Base-by-base conservation (phyloP, 2,113 vertebrate genomes). In the Alaudala cheleensis region DNA sequence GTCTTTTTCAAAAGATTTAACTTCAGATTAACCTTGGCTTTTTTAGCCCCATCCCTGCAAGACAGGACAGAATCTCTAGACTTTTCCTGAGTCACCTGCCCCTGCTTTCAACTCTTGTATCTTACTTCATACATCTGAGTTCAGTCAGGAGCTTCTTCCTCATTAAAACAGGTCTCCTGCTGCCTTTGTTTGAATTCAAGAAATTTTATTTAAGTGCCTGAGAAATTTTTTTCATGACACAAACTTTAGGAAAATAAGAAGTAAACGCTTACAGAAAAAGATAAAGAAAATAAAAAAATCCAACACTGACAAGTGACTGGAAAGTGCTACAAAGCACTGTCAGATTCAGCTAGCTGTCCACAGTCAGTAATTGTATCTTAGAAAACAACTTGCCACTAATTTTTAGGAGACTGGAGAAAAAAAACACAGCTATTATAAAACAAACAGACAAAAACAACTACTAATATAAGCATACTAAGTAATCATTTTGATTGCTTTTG, bases 231-330 rank as follows among this genome's bases (percentile, higher is more conserved):
- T 39, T 90, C 37, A 67, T 37, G 70, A 64, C 20, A 92, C 25
- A 84, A 94, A 93, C 20, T 87, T 83, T 7, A 62, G 81, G n/a
- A 49, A 95, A 97, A 85, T 12, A 19, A 7, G 15, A 91, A 91
- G 45, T 47, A 69, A 45, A 65, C 0, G 2, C 14, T 67, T 79
- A 31, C 44, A 51, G 61, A 57, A 95, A 91, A 53, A 77, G 18
- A 69, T 19, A 53, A 61, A 81, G 33, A 7, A 50, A 67, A 45
- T 10, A 67, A 67, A 93, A 19, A 61, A 25, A 5, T 4, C 12
- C 45, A 62, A 40, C 39, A 28, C 51, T 86, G 42, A 72, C 49
- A 88, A 94, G 51, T 66, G n/a, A 53, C 44, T 71, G 44, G n/a
- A 67, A 80, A 83, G n/a, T 42, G 23, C 14, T 83, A 26, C 7